phyloP scores from a whole-genome alignment of 2,113 vertebrate species.

The Turdus rufiventris region DNA sequence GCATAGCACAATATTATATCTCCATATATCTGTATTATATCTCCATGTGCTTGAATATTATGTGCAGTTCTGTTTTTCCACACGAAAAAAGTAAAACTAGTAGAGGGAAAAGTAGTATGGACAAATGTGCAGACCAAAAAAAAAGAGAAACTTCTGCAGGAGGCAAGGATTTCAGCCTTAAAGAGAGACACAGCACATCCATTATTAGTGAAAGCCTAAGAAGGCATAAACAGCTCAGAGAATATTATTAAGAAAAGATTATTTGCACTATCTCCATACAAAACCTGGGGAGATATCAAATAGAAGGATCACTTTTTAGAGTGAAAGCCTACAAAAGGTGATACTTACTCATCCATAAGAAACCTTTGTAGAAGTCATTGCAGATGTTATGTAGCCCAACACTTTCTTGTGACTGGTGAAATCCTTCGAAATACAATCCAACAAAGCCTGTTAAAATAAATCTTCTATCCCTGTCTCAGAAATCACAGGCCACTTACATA shows the following conservation, averaged over 20 bases:
- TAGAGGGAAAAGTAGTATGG: neutral
- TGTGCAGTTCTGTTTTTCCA: neutral
- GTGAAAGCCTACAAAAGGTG: fast-evolving
- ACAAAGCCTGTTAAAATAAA: neutral
- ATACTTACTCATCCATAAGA: neutral
- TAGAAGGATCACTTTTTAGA: neutral
- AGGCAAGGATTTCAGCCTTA: neutral
- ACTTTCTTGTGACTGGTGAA: neutral
- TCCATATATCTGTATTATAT: neutral
- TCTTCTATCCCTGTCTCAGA: neutral
- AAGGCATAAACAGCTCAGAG: neutral
- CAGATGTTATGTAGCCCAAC: fast-evolving
- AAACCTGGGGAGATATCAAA: neutral
- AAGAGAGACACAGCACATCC: neutral
- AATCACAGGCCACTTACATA: neutral
- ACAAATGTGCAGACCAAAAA: neutral
- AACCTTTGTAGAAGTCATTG: neutral
- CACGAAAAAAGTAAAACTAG: neutral
- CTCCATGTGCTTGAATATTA: neutral
- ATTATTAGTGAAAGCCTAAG: neutral
- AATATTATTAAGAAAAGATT: neutral
- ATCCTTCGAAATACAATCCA: neutral
- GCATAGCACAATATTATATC: neutral
- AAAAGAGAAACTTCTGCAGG: neutral
- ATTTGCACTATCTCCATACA: neutral